phyloP scores from a whole-genome alignment of 2,888 invertebrate genomes.

The Baccha elongata region DNA sequence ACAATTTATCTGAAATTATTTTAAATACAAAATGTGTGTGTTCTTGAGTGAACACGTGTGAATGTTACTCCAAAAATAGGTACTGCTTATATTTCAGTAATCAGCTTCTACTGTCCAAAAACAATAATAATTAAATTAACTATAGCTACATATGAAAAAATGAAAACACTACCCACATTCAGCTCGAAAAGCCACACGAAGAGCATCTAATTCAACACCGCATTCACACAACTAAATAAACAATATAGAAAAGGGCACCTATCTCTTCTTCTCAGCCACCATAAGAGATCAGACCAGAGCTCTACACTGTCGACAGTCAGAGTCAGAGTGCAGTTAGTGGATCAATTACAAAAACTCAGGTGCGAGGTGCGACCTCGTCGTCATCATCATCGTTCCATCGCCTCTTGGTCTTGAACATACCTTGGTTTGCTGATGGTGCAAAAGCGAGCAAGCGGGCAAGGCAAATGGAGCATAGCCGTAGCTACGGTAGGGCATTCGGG shows the following conservation, averaged over 20 bases:
- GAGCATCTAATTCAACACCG: conserved; percentile 8
- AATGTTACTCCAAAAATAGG: too few species aligned
- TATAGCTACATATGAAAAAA: too few species aligned
- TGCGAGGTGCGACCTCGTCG: conserved; percentile 72
- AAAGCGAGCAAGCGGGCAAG: not conserved
- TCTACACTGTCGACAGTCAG: not conserved
- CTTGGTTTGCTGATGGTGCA: not conserved
- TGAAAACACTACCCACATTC: too few species aligned
- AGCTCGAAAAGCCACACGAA: not conserved
- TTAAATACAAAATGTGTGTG: too few species aligned
- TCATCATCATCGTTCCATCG: conserved; percentile 27
- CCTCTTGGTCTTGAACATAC: not conserved
- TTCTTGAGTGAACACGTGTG: too few species aligned
- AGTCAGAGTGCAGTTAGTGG: conserved; percentile 48
- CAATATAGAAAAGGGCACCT: conserved; percentile 8
- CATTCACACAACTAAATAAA: conserved; percentile 49
- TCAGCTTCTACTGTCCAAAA: too few species aligned
- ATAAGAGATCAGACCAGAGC: not conserved
- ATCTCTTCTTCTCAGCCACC: conserved; percentile 6
- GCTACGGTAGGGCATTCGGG: too few species aligned
- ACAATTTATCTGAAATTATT: too few species aligned
- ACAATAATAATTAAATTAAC: too few species aligned
- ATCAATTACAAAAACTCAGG: conserved; percentile 71
- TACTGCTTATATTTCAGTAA: too few species aligned
- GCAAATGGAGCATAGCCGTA: not conserved